These are phyloP conservation scores for roundworm (Caenorhabditis elegans) DNA, from an alignment of 1,140 invertebrate genomes.

Conservation along the genomic window WBcel235 BX284606.5:8474001-8474500, in stretches of 20 bases:
- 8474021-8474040: background rate
- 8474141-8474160: background rate
- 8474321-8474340: background rate
- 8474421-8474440: constrained; percentile 5
- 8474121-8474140: constrained; percentile 11
- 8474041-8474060: background rate
- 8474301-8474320: constrained; percentile 12
- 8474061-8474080: background rate
- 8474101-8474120: background rate
- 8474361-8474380: constrained; percentile 16
- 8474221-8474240: background rate
- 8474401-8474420: background rate
- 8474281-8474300: background rate
- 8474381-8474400: background rate
- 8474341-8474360: background rate
- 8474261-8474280: background rate
- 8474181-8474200: background rate
- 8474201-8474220: background rate
- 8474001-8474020: background rate
- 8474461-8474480: background rate
- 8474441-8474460: background rate
- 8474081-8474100: background rate
- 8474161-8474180: background rate
- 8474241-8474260: too few species aligned
- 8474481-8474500: background rate